Evolutionary conservation across 2,888 invertebrate species (phyloP).

Genomic region (Bellardia pandia): DNA sequence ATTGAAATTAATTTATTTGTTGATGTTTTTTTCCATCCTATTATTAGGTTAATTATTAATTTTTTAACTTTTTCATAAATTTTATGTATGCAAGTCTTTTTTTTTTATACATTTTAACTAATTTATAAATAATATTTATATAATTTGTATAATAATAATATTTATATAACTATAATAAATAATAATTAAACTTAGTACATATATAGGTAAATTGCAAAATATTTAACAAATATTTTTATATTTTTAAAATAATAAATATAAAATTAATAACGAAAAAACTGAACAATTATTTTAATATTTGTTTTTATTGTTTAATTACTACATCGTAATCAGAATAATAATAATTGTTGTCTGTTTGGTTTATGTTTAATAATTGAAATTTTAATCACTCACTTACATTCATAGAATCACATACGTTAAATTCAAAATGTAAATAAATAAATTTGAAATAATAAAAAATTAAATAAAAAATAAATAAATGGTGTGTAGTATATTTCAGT

Average conservation of each 20-base stretch:
- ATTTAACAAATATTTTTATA: not conserved
- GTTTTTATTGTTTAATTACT: not conserved
- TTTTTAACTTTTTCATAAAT: conserved; percentile 43
- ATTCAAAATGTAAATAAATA: not conserved
- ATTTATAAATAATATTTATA: conserved; percentile 47
- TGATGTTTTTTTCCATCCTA: conserved; percentile 33
- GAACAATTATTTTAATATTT: not conserved
- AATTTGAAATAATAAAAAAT: not conserved
- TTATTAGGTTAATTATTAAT: conserved; percentile 30
- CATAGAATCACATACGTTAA: conserved; percentile 28
- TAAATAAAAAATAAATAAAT: not conserved
- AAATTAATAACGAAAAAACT: not conserved
- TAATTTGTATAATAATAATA: conserved; percentile 26
- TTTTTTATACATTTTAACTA: conserved; percentile 57
- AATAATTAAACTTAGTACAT: not conserved
- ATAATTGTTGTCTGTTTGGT: conserved; percentile 6
- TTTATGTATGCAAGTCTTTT: conserved; percentile 71
- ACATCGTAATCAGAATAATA: not conserved
- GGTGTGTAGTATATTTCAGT: not conserved
- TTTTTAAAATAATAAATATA: not conserved
- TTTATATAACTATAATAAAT: not conserved
- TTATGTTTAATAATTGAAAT: conserved; percentile 27
- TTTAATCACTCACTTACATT: conserved; percentile 27
- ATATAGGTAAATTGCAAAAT: not conserved
- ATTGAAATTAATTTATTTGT: conserved; percentile 11